Evolutionary conservation across 2,113 vertebrate genomes (phyloP).

Genomic region (Indicator maculatus): DNA sequence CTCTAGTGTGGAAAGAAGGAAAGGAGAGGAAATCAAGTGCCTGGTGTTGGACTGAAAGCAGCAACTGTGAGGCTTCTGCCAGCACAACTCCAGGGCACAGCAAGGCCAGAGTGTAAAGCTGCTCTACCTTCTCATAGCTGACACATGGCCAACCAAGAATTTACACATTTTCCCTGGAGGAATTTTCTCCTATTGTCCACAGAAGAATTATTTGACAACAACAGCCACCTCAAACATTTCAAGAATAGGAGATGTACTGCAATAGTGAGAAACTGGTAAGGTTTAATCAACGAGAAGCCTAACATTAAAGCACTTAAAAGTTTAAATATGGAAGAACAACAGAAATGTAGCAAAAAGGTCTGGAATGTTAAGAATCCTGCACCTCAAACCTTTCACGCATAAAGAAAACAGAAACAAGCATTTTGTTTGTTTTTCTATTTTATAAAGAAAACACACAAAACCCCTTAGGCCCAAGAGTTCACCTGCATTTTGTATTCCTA

Average conservation of each 20-base stretch:
- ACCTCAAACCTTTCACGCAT: slow-evolving; percentile 37
- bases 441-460: slow-evolving; percentile 72
- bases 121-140: accelerated
- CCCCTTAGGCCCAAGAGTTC: slow-evolving; percentile 65
- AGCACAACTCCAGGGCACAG: neutral
- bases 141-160: neutral
- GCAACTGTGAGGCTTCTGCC: accelerated
- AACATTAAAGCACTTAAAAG: slow-evolving; percentile 40
- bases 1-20: neutral
- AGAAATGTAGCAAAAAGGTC: neutral
- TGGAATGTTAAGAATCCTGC: slow-evolving; percentile 58
- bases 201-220: neutral
- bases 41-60: neutral
- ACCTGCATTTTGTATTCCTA: slow-evolving; percentile 63
- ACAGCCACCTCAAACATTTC: neutral
- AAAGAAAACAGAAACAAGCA: slow-evolving; percentile 62
- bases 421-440: slow-evolving; percentile 63
- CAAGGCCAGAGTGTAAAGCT: neutral
- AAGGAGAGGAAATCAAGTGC: neutral
- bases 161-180: neutral
- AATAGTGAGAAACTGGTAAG: slow-evolving; percentile 1
- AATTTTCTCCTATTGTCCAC: neutral
- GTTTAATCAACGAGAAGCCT: slow-evolving; percentile 50
- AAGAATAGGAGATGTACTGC: slow-evolving; percentile 2
- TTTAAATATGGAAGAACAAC: slow-evolving; percentile 49